Conservation (phyloP, 2,888 invertebrate genomes). For the Shargacucullia verbasci region DNA sequence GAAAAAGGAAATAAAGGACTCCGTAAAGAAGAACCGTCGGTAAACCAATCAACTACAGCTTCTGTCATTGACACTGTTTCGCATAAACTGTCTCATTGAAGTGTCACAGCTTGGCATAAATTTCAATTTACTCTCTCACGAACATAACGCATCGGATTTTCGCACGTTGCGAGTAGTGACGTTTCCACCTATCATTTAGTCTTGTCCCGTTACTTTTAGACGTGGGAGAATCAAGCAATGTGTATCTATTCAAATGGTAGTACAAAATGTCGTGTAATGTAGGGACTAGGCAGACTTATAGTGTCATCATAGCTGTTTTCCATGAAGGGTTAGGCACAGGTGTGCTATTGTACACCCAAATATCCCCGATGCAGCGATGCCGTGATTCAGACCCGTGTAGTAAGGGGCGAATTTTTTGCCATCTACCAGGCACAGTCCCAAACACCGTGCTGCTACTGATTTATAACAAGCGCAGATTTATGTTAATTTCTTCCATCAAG, state of each 20-base stretch:
- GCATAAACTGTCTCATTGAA: conserved; percentile 39
- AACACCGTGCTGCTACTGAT: too few species aligned
- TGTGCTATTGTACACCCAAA: too few species aligned
- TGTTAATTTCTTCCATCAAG: conserved; percentile 17
- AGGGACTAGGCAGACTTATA: too few species aligned
- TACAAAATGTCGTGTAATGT: conserved; percentile 39
- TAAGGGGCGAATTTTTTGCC: too few species aligned
- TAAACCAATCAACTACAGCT: conserved; percentile 46
- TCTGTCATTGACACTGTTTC: conserved; percentile 44
- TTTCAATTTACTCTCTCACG: conserved; percentile 66
- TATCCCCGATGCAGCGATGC: too few species aligned
- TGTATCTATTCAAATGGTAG: conserved; percentile 70
- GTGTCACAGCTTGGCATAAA: conserved; percentile 37
- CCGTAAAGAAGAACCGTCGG: conserved; percentile 31
- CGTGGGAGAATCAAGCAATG: conserved; percentile 83
- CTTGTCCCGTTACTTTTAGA: conserved; percentile 77
- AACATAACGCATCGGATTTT: conserved; percentile 66
- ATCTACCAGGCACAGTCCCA: too few species aligned
- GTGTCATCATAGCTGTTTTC: too few species aligned
- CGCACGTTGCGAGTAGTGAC: conserved; percentile 70
- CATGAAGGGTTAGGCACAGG: too few species aligned
- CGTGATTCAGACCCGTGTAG: too few species aligned
- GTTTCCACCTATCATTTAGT: conserved; percentile 67
- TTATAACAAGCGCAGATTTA: conserved; percentile 9
- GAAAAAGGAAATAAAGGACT: background rate